These are phyloP conservation scores for Lepidurus packardi DNA, from an alignment of 1,140 invertebrate species.

Conservation along the genomic window DNA sequence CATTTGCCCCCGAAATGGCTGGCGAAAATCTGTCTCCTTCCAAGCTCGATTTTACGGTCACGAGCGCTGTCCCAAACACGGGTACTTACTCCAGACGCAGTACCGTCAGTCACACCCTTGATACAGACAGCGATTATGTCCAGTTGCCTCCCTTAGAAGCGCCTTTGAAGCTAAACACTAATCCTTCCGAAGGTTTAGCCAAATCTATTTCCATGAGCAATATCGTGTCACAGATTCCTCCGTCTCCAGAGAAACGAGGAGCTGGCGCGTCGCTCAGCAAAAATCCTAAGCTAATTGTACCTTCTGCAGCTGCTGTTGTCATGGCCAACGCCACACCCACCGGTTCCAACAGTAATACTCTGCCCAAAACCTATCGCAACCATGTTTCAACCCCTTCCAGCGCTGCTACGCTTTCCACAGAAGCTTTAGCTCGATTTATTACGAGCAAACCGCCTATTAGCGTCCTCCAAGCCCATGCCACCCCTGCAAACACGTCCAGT, in stretches of 20 bases:
- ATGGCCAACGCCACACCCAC: slow-evolving; percentile 22
- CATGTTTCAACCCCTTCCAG: neutral
- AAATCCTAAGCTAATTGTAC: slow-evolving; percentile 6
- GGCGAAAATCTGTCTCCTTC: slow-evolving; percentile 4
- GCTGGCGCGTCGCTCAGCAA: slow-evolving; percentile 37
- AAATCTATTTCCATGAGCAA: slow-evolving; percentile 26
- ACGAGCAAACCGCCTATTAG: slow-evolving; percentile 41
- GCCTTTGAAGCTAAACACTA: slow-evolving; percentile 46
- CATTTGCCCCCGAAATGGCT: neutral
- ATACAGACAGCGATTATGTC: slow-evolving; percentile 82
- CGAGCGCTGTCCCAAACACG: slow-evolving; percentile 36
- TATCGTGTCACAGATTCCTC: slow-evolving; percentile 31
- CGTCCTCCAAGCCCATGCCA: slow-evolving; percentile 43
- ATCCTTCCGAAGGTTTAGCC: slow-evolving; percentile 24
- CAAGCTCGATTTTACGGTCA: slow-evolving; percentile 33
- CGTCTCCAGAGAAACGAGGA: slow-evolving; percentile 32
- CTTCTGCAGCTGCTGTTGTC: slow-evolving; percentile 16
- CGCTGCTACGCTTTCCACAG: neutral
- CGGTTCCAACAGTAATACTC: slow-evolving; percentile 26
- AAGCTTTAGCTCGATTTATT: slow-evolving; percentile 42
- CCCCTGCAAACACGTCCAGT: slow-evolving; percentile 39
- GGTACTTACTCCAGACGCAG: slow-evolving; percentile 58
- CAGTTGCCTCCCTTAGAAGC: slow-evolving; percentile 63
- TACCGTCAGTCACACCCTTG: slow-evolving; percentile 71
- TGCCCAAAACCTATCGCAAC: slow-evolving; percentile 1